Conservation (phyloP, 2,888 invertebrate species). For the Caenorhabditis japonica region DNA sequence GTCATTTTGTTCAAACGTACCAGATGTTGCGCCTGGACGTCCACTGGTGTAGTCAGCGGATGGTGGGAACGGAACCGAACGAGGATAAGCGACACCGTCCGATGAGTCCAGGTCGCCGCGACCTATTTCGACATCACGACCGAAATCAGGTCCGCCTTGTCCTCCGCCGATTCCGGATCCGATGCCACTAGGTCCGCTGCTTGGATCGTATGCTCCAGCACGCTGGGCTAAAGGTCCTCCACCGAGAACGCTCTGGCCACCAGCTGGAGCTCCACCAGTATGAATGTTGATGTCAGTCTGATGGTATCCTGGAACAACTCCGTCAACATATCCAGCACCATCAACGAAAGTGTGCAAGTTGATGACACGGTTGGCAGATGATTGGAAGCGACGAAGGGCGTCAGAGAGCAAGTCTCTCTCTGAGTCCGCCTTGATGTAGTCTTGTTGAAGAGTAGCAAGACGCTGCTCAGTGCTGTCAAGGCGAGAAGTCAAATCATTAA, state of each 20-base stretch:
- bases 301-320: slow-evolving; percentile 23
- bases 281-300: slow-evolving; percentile 32
- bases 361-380: slow-evolving; percentile 71
- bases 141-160: slow-evolving; percentile 58
- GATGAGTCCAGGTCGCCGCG: slow-evolving; percentile 52
- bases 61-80: slow-evolving; percentile 72
- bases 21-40: slow-evolving; percentile 46
- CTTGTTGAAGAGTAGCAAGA: slow-evolving; percentile 72
- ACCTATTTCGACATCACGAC: slow-evolving; percentile 61
- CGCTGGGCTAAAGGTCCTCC: slow-evolving; percentile 46
- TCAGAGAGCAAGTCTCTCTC: slow-evolving; percentile 73
- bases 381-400: slow-evolving; percentile 74
- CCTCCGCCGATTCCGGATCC: slow-evolving; percentile 60
- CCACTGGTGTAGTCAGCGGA: slow-evolving; percentile 56
- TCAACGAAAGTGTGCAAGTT: slow-evolving; percentile 62
- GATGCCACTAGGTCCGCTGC: slow-evolving; percentile 40
- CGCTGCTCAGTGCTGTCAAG: slow-evolving; percentile 76
- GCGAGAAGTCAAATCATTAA: slow-evolving; percentile 72
- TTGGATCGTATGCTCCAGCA: slow-evolving; percentile 42
- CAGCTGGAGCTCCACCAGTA: slow-evolving; percentile 32
- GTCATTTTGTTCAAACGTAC: too few species aligned
- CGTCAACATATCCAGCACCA: slow-evolving; percentile 42
- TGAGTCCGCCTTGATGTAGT: slow-evolving; percentile 74
- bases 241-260: slow-evolving; percentile 28
- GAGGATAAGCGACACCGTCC: slow-evolving; percentile 63